Percentiles rank a stretch among this genome's conserved stretches.
phyloP scores from a whole-genome alignment of 2,113 vertebrate species.

The Pteruthius melanotis region DNA sequence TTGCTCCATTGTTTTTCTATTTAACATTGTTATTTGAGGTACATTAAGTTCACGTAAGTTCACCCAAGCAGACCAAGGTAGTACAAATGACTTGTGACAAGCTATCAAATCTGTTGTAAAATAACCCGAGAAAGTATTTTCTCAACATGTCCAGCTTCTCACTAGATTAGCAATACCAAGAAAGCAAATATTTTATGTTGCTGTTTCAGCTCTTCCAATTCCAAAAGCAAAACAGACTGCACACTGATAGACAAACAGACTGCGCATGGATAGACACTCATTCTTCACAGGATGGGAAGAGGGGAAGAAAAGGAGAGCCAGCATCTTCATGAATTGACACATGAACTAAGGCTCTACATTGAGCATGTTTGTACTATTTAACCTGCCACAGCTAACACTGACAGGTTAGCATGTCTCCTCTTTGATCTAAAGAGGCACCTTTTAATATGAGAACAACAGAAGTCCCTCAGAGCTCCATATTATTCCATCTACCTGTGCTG shows the following conservation, averaged over 20 bases:
- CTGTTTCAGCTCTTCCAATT: not conserved
- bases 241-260: not conserved
- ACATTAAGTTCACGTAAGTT: not conserved
- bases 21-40: not conserved
- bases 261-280: not conserved
- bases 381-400: not conserved
- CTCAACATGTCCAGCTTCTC: not conserved
- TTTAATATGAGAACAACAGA: not conserved
- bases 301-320: not conserved
- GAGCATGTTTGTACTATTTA: not conserved
- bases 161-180: not conserved
- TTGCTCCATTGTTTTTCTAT: not conserved
- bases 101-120: not conserved
- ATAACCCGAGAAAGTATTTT: not conserved
- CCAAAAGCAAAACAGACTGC: not conserved
- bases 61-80: not conserved
- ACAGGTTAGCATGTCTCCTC: not conserved
- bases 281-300: not conserved
- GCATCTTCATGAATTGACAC: not conserved
- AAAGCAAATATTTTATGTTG: not conserved
- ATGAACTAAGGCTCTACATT: not conserved
- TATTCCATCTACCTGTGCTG: conserved; percentile 72
- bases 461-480: not conserved
- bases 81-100: not conserved
- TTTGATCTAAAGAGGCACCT: not conserved